Conservation (phyloP, 2,888 invertebrate genomes). For the Chrysomela aeneicollis region DNA sequence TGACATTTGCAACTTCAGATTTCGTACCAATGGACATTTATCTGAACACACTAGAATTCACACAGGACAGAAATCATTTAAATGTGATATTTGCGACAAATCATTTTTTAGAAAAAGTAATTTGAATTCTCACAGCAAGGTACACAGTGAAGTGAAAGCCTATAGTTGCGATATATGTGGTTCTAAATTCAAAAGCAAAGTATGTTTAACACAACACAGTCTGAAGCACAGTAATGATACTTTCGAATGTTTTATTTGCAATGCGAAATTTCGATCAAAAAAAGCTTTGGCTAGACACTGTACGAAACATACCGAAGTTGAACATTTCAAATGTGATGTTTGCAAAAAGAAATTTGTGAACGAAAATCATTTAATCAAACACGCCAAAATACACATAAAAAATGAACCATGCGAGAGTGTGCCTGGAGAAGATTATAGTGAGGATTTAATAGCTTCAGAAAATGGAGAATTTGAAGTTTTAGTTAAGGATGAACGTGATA, state of each 20-base stretch:
- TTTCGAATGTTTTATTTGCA: background rate
- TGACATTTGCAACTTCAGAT: slow-evolving; percentile 9
- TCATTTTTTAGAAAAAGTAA: background rate
- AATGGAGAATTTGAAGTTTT: background rate
- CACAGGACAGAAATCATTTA: slow-evolving; percentile 9
- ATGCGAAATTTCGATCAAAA: background rate
- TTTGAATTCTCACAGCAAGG: background rate
- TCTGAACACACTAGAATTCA: background rate
- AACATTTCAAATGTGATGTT: background rate
- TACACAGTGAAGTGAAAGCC: slow-evolving; percentile 1
- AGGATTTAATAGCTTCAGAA: background rate
- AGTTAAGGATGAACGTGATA: background rate
- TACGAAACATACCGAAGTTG: background rate
- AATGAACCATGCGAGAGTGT: background rate
- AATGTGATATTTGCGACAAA: slow-evolving; percentile 7
- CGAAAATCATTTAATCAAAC: background rate
- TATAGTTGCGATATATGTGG: slow-evolving; percentile 1
- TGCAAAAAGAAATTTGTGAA: background rate
- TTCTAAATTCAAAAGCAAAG: background rate
- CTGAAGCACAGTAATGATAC: background rate
- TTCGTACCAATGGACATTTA: background rate
- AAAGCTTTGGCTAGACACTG: background rate
- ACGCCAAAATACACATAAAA: background rate
- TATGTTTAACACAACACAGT: background rate
- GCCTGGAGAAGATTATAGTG: background rate